phyloP scores from a whole-genome alignment of 2,888 invertebrate species.

The Aphodius sticticus region DNA sequence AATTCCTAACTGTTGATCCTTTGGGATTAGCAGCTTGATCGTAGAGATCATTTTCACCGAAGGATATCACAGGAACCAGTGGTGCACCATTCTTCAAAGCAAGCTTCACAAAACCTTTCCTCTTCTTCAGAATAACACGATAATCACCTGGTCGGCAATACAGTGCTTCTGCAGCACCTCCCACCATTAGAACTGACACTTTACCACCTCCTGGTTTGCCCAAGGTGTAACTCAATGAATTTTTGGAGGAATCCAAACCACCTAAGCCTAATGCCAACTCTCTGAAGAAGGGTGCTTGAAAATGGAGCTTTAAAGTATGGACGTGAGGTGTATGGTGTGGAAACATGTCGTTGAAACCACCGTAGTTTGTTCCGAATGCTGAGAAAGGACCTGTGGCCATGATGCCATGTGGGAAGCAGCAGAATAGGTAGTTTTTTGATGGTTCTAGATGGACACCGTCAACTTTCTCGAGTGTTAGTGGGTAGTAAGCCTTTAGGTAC shows the following conservation, averaged over 20 bases:
- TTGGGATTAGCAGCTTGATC: slow-evolving; percentile 77
- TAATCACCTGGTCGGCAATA: slow-evolving; percentile 82
- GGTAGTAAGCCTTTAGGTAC: slow-evolving; percentile 85
- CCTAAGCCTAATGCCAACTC: slow-evolving; percentile 71
- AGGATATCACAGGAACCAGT: slow-evolving; percentile 88
- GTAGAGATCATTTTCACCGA: slow-evolving; percentile 89
- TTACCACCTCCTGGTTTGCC: slow-evolving; percentile 64
- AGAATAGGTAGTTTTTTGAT: slow-evolving; percentile 82
- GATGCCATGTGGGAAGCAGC: slow-evolving; percentile 89
- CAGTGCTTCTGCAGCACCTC: slow-evolving; percentile 89
- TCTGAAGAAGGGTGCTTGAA: slow-evolving; percentile 74
- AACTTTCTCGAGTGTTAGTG: slow-evolving; percentile 81
- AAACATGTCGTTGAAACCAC: slow-evolving; percentile 61
- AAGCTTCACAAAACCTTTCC: slow-evolving; percentile 67
- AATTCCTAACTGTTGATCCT: slow-evolving; percentile 69
- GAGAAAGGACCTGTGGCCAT: slow-evolving; percentile 80
- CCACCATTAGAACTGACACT: slow-evolving; percentile 80
- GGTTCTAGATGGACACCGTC: slow-evolving; percentile 86
- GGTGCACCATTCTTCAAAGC: slow-evolving; percentile 68
- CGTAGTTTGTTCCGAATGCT: slow-evolving; percentile 78
- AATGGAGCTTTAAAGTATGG: slow-evolving; percentile 72
- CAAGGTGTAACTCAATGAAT: slow-evolving; percentile 72
- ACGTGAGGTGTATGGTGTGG: slow-evolving; percentile 61
- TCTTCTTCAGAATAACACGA: slow-evolving; percentile 74
- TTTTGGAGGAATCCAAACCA: slow-evolving; percentile 66